A percentile compares a stretch with the other conserved stretches of the same genome.
Conservation (phyloP, 1,140 invertebrate genomes). For the Stegodyphus dumicola region DNA sequence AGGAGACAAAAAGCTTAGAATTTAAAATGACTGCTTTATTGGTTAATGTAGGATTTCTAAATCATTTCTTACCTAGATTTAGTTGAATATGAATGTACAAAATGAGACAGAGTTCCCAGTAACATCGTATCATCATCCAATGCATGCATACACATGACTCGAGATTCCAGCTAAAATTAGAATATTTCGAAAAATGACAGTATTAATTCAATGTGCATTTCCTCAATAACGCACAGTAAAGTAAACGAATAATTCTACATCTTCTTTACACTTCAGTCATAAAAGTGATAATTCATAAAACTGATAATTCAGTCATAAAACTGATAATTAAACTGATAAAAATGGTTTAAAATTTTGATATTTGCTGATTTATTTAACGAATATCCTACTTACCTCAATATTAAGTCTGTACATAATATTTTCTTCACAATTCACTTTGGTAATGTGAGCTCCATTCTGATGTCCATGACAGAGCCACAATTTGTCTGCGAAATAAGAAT, state of each 20-base stretch:
- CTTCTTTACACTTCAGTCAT: too few species aligned
- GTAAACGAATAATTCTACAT: too few species aligned
- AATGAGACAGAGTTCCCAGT: slow-evolving; percentile 70
- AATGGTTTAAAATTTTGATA: too few species aligned
- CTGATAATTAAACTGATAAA: too few species aligned
- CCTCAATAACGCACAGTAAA: not conserved
- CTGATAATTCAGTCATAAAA: too few species aligned
- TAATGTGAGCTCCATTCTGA: slow-evolving; percentile 67
- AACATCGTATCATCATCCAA: slow-evolving; percentile 67
- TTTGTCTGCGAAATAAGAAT: slow-evolving; percentile 65
- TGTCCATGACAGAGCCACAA: slow-evolving; percentile 70
- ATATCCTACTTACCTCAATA: slow-evolving; percentile 67
- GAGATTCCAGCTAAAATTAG: slow-evolving; percentile 69
- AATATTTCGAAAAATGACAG: not conserved
- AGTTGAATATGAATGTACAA: slow-evolving; percentile 68
- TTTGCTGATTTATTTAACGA: not conserved
- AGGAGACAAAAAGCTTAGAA: too few species aligned
- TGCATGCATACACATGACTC: slow-evolving; percentile 69
- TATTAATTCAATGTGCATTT: not conserved
- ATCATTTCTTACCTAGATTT: slow-evolving; percentile 63
- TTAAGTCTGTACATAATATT: slow-evolving; percentile 68
- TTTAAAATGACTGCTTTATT: too few species aligned
- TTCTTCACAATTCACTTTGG: slow-evolving; percentile 66
- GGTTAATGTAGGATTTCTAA: too few species aligned
- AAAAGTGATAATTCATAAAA: too few species aligned